Conservation (phyloP, 2,888 invertebrate species). For the Acrocyrtus sp. region DNA sequence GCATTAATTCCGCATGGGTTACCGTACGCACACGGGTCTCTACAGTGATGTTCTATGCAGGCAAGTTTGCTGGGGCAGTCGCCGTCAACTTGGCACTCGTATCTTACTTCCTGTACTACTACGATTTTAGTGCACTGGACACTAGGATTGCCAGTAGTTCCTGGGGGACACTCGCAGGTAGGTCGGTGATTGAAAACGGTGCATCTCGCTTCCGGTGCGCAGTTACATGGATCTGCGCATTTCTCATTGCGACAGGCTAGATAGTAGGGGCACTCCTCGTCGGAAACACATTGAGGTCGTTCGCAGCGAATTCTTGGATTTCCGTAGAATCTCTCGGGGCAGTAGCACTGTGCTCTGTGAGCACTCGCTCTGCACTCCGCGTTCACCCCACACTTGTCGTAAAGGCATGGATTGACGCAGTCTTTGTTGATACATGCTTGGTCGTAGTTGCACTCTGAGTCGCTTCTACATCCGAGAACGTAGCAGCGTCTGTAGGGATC, state of each 20-base stretch:
- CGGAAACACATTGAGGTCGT: constrained; percentile 79
- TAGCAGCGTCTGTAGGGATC: constrained; percentile 45
- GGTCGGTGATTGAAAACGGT: constrained; percentile 80
- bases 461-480: constrained; percentile 83
- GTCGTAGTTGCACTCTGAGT: constrained; percentile 83
- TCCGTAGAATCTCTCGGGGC: constrained; percentile 79
- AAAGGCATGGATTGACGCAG: constrained; percentile 82
- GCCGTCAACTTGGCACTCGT: constrained; percentile 56
- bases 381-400: constrained; percentile 82
- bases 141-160: constrained; percentile 82
- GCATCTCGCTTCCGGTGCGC: constrained; percentile 82
- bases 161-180: constrained; percentile 83
- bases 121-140: constrained; percentile 73
- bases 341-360: constrained; percentile 83
- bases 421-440: constrained; percentile 85
- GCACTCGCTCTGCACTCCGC: constrained; percentile 81
- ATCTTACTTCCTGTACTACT: constrained; percentile 38
- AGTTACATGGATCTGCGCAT: constrained; percentile 87
- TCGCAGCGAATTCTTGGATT: constrained; percentile 83
- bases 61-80: constrained; percentile 81
- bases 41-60: constrained; percentile 82
- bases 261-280: constrained; percentile 82
- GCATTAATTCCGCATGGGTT: constrained; percentile 71
- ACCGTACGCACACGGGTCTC: constrained; percentile 76
- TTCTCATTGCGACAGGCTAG: constrained; percentile 81